Conservation (phyloP, 2,797 vertebrate genomes). For the Danio jaintianensis region DNA sequence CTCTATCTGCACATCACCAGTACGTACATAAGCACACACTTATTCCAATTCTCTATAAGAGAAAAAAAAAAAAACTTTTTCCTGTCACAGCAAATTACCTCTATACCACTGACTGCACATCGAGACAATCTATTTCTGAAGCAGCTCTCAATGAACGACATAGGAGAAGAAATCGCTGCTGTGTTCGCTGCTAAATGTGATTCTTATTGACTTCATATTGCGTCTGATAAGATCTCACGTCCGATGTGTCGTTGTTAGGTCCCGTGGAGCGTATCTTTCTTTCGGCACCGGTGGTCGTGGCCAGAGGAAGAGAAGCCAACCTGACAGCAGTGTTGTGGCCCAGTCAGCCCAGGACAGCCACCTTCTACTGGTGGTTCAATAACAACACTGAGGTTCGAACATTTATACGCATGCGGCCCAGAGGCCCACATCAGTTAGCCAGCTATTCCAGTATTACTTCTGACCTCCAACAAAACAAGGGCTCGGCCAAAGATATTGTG, state of each 20-base stretch:
- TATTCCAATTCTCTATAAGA: background rate
- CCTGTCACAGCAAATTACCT: slow-evolving; percentile 33
- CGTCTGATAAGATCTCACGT: slow-evolving; percentile 51
- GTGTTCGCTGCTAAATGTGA: slow-evolving; percentile 28
- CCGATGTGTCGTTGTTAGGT: slow-evolving; percentile 75
- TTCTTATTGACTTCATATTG: slow-evolving; percentile 47
- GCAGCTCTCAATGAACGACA: slow-evolving; percentile 11
- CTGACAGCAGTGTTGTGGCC: slow-evolving; percentile 94
- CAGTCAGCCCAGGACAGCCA: slow-evolving; percentile 88
- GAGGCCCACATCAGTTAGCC: slow-evolving; percentile 32
- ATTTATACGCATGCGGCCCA: slow-evolving; percentile 31
- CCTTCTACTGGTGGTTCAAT: slow-evolving; percentile 98
- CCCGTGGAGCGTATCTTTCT: slow-evolving; percentile 91
- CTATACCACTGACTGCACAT: slow-evolving; percentile 36
- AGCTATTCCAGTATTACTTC: slow-evolving; percentile 28
- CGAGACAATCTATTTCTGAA: slow-evolving; percentile 11
- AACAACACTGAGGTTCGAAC: slow-evolving; percentile 91
- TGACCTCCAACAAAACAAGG: slow-evolving; percentile 43
- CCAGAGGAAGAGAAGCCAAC: slow-evolving; percentile 90
- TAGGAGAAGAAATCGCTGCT: slow-evolving; percentile 19
- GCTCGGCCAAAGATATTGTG: slow-evolving; percentile 44
- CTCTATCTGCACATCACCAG: slow-evolving; percentile 94
- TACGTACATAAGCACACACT: slow-evolving; percentile 77
- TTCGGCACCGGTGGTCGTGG: slow-evolving; percentile 87
- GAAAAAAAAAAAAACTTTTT: background rate